Base-by-base conservation (phyloP, 2,113 vertebrate genomes). In the Oryzias woworae region DNA sequence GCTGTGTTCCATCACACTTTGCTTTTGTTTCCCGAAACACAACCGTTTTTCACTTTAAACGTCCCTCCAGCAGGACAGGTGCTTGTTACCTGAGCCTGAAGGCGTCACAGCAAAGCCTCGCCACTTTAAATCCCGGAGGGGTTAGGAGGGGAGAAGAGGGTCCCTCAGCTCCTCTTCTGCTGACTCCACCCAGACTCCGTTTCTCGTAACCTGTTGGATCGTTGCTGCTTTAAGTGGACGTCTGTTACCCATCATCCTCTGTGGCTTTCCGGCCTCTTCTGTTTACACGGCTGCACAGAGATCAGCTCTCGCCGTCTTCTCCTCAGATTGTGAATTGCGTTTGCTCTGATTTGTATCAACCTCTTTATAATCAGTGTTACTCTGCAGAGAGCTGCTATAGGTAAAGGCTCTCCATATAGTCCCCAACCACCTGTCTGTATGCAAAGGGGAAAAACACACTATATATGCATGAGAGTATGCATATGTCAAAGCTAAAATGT, bases 391-490 rank as follows among this genome's bases (percentile, higher is more conserved):
- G 87, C 72, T 78, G 78, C 41, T 84, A 75, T 85, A 86, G 72
- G 53, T 86, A 63, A 84, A 77, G 51, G 63, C 80, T 83, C 77
- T 82, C 59, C 75, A 69, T 87, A 78, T 81, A 84, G 65, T 78
- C 73, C 80, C 80, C 84, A 59, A 56, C 73, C 70, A 74, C 78
- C 77, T 78, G 69, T 82, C 75, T 85, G 85, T 88, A 85, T 89
- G 83, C 82, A 81, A 76, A 83, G 85, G 82, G 84, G 77, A 84
- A 77, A 28, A 76, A 79, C 73, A 84, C 74, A 84, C 71, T 88
- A 85, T 88, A 87, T 88, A 87, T 90, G 89, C 88, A 92, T 90
- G 90, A 81, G 71, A 79, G 83, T 87, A 87, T 92, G 91, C 90
- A 90, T 93, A 92, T 88, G 87, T 85, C 87, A 82, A 89, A 81